Evolutionary conservation across 2,888 invertebrate species (phyloP), one percentile per base, ranked within the genome.

Genomic region (Morpho helenor): DNA sequence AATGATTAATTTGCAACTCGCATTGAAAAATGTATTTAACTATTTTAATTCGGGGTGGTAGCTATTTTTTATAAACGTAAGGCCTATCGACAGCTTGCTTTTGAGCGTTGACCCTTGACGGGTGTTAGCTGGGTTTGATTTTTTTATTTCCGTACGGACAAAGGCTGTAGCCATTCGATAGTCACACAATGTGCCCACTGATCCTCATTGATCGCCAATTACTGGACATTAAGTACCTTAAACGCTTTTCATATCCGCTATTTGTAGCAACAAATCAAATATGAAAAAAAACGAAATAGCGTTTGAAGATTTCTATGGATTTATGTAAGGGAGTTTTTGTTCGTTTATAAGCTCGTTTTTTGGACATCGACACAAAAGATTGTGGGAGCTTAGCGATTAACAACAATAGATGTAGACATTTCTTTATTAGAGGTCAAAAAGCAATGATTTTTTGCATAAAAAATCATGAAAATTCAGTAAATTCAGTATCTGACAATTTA

Each of bases 191-290:
- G 87, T 86, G 71, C 90, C 90, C 90, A 90, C 85, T 88, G 90
- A 90, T 89, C 89, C 89, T 87, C 86, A 90, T 89, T 90, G 88
- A 90, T 87, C 88, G 87, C 88, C 90, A 89, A 90, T 90, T 90
- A 90, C 90, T 82, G 89, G 90, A 90, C 90, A 89, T 89, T 88
- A 89, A 90, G 90, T 89, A 89, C 88, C 87, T 87, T 76, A 81
- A 87, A 84, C 81, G 87, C 87, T 80, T 87, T 88, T 87, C 81
- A 87, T 80, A 79, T 79, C 79, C 79, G 80, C 77, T 87, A 88
- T 89, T 90, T 89, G 85, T 89, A 84, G 84, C 74, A 84, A 89
- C 89, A 88, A 89, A 89, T 89, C 86, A 89, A 82, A 88, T 79
- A 77, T 74, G 73, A 77, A 71, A 71, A 78, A 16, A 77, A 70